Base-by-base conservation (phyloP, 2,888 invertebrate genomes). In the Cataglyphis altisquamis region DNA sequence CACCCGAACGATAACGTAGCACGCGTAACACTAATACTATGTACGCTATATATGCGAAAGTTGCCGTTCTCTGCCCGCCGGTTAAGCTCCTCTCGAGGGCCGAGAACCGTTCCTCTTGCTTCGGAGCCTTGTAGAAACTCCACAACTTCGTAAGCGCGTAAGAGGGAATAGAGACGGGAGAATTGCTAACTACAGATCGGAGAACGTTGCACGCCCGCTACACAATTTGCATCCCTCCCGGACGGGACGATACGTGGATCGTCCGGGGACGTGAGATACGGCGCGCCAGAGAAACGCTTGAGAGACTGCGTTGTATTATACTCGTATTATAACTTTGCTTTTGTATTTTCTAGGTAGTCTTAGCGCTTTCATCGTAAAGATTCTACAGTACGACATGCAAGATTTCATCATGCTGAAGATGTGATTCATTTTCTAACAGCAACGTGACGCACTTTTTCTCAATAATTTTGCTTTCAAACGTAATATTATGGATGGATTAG, bases 21-120 rank as follows among this genome's bases (percentile, higher is more conserved):
- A 78, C 84, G 88, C 89, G 88, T 85, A 92, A 91, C 91, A 93
- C 91, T 92, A 93, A 93, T 91, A 93, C 89, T 89, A 91, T 87
- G 89, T 90, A 91, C 88, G 89, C 89, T 89, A 91, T 87, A 89
- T 90, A 91, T 89, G 89, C 88, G 87, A 88, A 89, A 92, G 92
- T 92, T 86, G 87, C 84, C 84, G 74, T 41, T 77, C 78, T 62
- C 81, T 80, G 81, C 66, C 81, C 73, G 67, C 84, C 70, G 60
- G 82, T 84, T 84, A 83, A 84, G 77, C 74, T 52, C 73, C 70
- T 78, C 84, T 84, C 70, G 84, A 87, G 81, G 81, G 18, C 72
- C 60, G 57, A 84, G 57, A 80, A 60, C 80, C 68, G 63, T 83
- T 70, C 80, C 82, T 80, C 82, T 48, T 78, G 77, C 70, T 78